Conservation (phyloP, 2,797 vertebrate genomes). For the Thalassophryne amazonica region DNA sequence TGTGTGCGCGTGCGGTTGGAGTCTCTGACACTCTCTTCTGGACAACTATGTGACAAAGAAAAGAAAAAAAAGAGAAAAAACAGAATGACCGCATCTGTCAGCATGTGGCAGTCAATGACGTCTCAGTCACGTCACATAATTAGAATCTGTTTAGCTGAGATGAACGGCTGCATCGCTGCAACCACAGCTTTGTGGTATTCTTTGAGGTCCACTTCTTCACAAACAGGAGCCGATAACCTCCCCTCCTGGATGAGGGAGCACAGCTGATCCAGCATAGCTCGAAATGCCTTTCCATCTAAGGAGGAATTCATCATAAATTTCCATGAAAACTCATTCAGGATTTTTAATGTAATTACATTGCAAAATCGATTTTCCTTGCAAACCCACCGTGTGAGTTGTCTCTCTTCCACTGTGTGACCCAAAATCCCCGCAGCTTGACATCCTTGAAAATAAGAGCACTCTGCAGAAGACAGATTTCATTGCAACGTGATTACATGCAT, state of each 20-base stretch:
- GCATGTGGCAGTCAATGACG: too few species aligned
- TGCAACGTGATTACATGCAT: too few species aligned
- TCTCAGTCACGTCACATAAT: constrained; percentile 77
- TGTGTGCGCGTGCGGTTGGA: too few species aligned
- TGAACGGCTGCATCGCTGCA: constrained; percentile 82
- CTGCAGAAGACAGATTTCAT: constrained; percentile 64
- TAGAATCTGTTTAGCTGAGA: constrained; percentile 88
- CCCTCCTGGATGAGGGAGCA: constrained; percentile 81
- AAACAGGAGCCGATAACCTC: constrained; percentile 80
- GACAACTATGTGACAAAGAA: too few species aligned
- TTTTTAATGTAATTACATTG: neutral
- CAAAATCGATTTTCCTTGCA: neutral
- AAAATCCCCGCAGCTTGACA: constrained; percentile 88
- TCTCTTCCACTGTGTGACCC: constrained; percentile 92
- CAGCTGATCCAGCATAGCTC: constrained; percentile 82
- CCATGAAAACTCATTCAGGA: neutral
- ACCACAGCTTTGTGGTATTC: constrained; percentile 82
- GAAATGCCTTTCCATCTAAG: constrained; percentile 58
- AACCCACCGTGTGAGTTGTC: constrained; percentile 80
- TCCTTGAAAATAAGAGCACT: constrained; percentile 93
- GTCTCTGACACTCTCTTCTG: too few species aligned
- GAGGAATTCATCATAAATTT: neutral
- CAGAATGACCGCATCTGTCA: too few species aligned
- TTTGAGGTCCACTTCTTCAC: constrained; percentile 75
- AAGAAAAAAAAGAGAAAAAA: too few species aligned